Conservation (phyloP, 2,888 invertebrate species). For the Drosophila silvestris region DNA sequence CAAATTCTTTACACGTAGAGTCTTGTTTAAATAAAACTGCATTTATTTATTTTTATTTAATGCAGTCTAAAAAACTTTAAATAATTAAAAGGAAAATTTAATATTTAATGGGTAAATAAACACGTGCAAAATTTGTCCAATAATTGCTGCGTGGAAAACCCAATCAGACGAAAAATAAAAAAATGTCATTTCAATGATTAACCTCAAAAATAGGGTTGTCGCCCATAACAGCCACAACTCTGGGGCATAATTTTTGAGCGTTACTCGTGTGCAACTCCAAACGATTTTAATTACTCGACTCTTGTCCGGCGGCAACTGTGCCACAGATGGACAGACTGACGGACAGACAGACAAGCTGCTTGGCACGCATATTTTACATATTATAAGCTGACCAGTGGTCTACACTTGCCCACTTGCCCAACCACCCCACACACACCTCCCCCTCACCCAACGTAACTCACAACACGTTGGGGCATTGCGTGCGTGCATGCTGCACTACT, state of each 20-base stretch:
- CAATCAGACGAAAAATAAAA: not conserved
- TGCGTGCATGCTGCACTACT: conserved; percentile 10
- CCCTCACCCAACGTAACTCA: not conserved
- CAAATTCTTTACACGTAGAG: not conserved
- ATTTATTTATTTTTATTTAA: not conserved
- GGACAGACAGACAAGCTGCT: conserved; percentile 4
- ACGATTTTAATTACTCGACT: conserved; percentile 48
- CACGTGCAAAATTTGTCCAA: not conserved
- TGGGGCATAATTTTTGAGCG: conserved; percentile 7
- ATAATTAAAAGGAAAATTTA: not conserved
- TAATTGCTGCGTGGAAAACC: not conserved
- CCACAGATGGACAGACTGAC: not conserved
- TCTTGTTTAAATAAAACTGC: not conserved
- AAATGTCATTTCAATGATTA: conserved; percentile 4
- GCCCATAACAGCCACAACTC: conserved; percentile 14
- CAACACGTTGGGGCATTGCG: conserved; percentile 6
- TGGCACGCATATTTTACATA: conserved; percentile 63
- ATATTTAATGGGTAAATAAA: not conserved
- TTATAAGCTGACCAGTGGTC: conserved; percentile 47
- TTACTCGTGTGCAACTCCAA: not conserved
- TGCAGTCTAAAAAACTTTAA: not conserved
- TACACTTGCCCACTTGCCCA: not conserved
- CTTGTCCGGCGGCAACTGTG: conserved; percentile 32
- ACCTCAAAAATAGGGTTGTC: conserved; percentile 3
- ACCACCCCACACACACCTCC: not conserved